Percentiles rank a stretch among this genome's conserved stretches.
Conservation (phyloP, 2,113 vertebrate species). For the Gallinago jamesoni region DNA sequence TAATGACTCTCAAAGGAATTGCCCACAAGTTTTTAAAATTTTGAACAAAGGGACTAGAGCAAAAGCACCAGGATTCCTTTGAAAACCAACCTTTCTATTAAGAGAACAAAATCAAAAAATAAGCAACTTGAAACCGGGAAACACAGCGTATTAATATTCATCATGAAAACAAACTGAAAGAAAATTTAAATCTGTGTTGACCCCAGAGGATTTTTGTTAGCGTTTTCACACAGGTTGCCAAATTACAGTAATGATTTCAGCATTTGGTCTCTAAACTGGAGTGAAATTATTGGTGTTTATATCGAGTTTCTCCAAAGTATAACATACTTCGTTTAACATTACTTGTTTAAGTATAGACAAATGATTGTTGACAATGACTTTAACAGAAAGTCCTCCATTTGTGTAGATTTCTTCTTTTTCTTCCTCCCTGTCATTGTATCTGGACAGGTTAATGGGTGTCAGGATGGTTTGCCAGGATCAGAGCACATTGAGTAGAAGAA, state of each 20-base stretch:
- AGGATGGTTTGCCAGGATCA: background rate
- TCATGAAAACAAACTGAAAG: background rate
- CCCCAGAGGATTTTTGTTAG: background rate
- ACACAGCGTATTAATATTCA: constrained; percentile 9
- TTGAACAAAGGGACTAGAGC: constrained; percentile 6
- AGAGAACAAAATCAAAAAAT: constrained; percentile 1
- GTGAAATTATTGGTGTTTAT: background rate
- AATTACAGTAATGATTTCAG: constrained; percentile 25
- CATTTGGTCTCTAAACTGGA: background rate
- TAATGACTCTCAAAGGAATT: constrained; percentile 49
- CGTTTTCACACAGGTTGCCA: background rate
- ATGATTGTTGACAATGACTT: background rate
- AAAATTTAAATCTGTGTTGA: background rate
- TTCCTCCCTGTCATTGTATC: background rate
- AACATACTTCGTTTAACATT: background rate
- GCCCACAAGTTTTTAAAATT: constrained; percentile 35
- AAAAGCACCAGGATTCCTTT: constrained; percentile 8
- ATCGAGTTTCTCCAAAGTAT: background rate
- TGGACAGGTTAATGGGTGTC: background rate
- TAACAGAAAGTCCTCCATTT: background rate
- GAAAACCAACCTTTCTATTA: constrained; percentile 17
- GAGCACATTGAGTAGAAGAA: background rate
- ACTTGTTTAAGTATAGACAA: background rate
- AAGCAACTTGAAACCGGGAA: background rate
- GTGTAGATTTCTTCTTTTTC: background rate